These are phyloP conservation scores for Chirona hameri DNA, from an alignment of 2,888 invertebrate species.

Conservation along the genomic window DNA sequence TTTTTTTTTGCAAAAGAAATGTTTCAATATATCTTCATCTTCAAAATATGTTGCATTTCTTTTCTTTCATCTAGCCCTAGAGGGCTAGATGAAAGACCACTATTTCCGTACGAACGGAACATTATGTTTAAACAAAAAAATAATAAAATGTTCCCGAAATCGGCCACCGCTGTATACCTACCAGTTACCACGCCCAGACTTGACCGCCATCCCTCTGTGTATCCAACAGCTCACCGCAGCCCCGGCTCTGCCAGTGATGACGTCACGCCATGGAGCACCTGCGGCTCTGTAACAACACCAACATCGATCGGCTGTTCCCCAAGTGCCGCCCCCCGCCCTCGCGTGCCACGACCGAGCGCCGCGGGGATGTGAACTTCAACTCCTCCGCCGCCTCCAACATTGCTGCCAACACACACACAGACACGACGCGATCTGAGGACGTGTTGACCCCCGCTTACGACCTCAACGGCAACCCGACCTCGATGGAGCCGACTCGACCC, in stretches of 20 bases:
- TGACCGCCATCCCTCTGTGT: neutral
- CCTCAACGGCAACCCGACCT: slow-evolving; percentile 33
- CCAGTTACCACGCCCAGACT: too few relatives aligned
- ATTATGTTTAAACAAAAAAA: too few relatives aligned
- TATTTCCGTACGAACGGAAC: too few relatives aligned
- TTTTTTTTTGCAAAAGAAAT: too few relatives aligned
- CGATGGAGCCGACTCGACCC: slow-evolving; percentile 31
- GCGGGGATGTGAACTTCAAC: slow-evolving; percentile 29
- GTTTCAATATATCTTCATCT: too few relatives aligned
- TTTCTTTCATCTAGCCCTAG: too few relatives aligned
- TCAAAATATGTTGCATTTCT: too few relatives aligned
- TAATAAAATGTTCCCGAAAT: too few relatives aligned
- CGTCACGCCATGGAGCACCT: slow-evolving; percentile 40
- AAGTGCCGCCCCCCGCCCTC: slow-evolving; percentile 70
- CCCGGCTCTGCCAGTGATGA: slow-evolving; percentile 33
- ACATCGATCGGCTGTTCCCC: slow-evolving; percentile 72
- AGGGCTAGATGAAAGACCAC: too few relatives aligned
- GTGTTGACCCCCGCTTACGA: slow-evolving; percentile 33
- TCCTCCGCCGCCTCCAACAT: slow-evolving; percentile 34
- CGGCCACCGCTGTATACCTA: too few relatives aligned
- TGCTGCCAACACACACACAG: neutral
- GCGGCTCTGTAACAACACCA: slow-evolving; percentile 59
- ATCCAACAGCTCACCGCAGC: neutral
- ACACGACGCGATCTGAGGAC: too few relatives aligned
- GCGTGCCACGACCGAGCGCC: neutral